Percentiles rank a stretch among this genome's conserved stretches.
phyloP scores from a whole-genome alignment of 2,888 invertebrate species.

The Scaptomyza reducta region DNA sequence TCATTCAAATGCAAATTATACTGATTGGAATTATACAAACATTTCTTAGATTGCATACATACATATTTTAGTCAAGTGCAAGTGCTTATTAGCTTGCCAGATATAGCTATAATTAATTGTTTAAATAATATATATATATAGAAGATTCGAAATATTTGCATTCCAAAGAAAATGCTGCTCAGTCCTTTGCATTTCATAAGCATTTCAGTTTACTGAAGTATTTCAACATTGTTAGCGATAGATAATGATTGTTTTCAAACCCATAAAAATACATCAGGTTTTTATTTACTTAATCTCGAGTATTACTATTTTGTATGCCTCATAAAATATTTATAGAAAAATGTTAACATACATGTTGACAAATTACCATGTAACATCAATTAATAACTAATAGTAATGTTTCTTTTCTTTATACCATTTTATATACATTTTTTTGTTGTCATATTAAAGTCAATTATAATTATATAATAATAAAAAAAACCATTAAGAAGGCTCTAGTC shows the following conservation, averaged over 20 bases:
- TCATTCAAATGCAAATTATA: conserved; percentile 67
- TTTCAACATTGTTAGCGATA: conserved; percentile 11
- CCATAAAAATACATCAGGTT: conserved; percentile 5
- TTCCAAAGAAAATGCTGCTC: neutral
- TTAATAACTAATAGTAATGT: conserved; percentile 6
- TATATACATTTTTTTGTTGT: too few relatives aligned
- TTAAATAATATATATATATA: conserved; percentile 42
- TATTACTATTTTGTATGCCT: conserved; percentile 1
- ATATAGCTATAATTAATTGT: conserved; percentile 55
- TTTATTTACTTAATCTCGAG: conserved; percentile 13
- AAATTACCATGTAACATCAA: conserved; percentile 9
- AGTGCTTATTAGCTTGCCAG: conserved; percentile 51
- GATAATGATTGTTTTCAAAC: neutral
- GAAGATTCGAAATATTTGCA: conserved; percentile 6
- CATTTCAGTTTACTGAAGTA: conserved; percentile 1
- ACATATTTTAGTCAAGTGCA: conserved; percentile 14
- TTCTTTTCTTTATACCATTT: neutral
- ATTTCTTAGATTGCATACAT: conserved; percentile 22
- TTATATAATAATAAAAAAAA: too few relatives aligned
- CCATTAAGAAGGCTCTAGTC: too few relatives aligned
- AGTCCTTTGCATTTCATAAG: conserved; percentile 4
- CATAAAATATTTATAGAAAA: conserved; percentile 17
- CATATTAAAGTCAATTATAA: too few relatives aligned
- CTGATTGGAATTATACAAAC: conserved; percentile 51
- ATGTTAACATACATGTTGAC: conserved; percentile 4